A percentile compares a stretch with the other conserved stretches of the same genome.
Evolutionary conservation across 2,113 vertebrate species (phyloP).

Genomic region (Pampusana beccarii): DNA sequence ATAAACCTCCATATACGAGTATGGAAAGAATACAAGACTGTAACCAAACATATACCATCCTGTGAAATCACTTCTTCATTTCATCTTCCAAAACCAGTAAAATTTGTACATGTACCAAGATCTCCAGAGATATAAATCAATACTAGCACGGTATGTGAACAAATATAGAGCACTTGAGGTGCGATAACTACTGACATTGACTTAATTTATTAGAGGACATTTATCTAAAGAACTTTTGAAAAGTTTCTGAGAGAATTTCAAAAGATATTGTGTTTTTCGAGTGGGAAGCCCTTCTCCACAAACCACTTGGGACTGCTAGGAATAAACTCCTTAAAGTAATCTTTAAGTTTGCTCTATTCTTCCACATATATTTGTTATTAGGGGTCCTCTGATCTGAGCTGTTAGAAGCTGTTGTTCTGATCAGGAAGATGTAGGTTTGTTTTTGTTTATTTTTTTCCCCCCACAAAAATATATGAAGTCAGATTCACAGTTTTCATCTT

Average conservation of each 20-base stretch:
- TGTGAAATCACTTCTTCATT: neutral
- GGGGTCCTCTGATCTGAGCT: neutral
- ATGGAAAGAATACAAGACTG: neutral
- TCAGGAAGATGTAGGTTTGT: neutral
- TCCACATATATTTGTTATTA: neutral
- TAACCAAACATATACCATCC: neutral
- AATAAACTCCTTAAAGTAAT: neutral
- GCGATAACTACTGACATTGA: neutral
- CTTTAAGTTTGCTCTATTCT: neutral
- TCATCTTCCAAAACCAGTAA: neutral
- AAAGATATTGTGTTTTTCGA: neutral
- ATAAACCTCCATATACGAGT: neutral
- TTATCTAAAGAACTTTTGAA: neutral
- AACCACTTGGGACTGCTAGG: neutral
- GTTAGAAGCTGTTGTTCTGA: neutral
- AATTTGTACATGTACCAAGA: neutral
- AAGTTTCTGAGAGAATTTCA: neutral
- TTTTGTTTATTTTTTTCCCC: no score
- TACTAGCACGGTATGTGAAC: neutral
- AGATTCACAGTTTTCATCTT: neutral
- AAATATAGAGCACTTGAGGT: neutral
- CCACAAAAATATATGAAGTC: accelerated
- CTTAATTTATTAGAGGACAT: conserved; percentile 5
- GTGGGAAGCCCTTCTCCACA: neutral
- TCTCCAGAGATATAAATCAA: neutral